These are phyloP conservation scores for Tiliacea aurago DNA, from an alignment of 2,888 invertebrate species.

Conservation along the genomic window DNA sequence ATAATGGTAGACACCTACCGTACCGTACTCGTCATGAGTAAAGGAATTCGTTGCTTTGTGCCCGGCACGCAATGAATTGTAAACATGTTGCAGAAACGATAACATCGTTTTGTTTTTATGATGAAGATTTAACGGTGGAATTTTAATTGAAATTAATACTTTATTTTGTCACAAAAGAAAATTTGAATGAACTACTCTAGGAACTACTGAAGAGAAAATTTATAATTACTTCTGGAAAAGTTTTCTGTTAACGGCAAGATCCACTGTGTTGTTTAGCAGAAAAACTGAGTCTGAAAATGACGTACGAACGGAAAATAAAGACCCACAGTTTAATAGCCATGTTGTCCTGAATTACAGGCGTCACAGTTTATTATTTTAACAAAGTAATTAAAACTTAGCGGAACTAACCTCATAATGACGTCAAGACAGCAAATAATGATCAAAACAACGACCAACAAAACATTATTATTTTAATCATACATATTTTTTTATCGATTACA, in stretches of 20 bases:
- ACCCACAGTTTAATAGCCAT: not conserved
- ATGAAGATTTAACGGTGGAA: not conserved
- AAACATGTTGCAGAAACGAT: slow-evolving; percentile 25
- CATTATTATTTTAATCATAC: not conserved
- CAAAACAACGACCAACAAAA: not conserved
- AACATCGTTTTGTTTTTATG: slow-evolving; percentile 19
- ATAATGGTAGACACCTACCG: slow-evolving; percentile 4
- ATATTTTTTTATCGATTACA: slow-evolving; percentile 9
- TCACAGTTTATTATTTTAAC: not conserved
- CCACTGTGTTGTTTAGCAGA: not conserved
- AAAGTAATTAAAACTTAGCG: slow-evolving; percentile 9
- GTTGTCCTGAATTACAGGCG: not conserved
- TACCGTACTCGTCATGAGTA: not conserved
- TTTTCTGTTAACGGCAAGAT: not conserved
- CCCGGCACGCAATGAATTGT: slow-evolving; percentile 22
- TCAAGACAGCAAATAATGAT: too few relatives aligned
- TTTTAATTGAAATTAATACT: not conserved
- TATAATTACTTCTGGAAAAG: not conserved
- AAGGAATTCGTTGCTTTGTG: too few relatives aligned
- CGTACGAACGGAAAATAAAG: not conserved
- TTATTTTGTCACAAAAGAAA: not conserved
- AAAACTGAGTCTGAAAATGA: not conserved
- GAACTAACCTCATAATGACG: not conserved
- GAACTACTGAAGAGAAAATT: not conserved
- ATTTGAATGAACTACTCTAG: not conserved